Evolutionary conservation across 2,113 vertebrate genomes (phyloP), one percentile per base, ranked within the genome.

Genomic region (Empidonax alnorum): DNA sequence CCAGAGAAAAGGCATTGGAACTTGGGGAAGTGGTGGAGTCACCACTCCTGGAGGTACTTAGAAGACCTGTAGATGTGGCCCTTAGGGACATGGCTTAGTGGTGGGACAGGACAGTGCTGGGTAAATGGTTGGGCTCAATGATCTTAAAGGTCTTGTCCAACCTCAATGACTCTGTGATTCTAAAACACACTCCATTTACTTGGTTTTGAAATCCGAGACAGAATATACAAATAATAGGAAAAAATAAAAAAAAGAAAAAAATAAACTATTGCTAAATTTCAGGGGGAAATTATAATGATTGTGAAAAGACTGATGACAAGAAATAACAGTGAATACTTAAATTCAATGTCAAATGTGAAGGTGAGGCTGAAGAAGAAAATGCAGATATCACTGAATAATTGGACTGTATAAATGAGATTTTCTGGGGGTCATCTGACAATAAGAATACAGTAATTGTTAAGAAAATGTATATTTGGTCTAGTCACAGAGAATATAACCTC

Each of bases 191-290:
- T 86, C 10, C 16, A 42, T 14, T 71, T 76, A 8, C 5, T 35
- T 83, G 8, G 3, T 8, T 83, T n/a, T 88, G 4, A 80, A 85
- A 61, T 73, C 31, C 33, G 12, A 55, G 22, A 19, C 9, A 58
- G 4, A 3, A 0, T 42, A 65, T 35, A 39, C 2, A 39, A 71
- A 61, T n/a, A 47, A 58, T 11, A 68, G 6, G 6, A 1, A 39
- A 62, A 76, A 61, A 35, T 27, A 44, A 53, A 30, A 25, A 58
- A 1, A 1, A 13, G 13, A 82, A 44, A 44, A 9, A 22, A 47
- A 22, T 11, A 84, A 87, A 42, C 2, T 56, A 21, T 41, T 52
- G 7, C 14, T 58, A 24, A 53, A 72, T 62, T 82, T 84, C 19
- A 56, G 14, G 12, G 17, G 8, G 15, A 56, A 69, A 30, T 19